phyloP scores from a whole-genome alignment of 2,113 vertebrate species.

The Hymenochirus boettgeri region DNA sequence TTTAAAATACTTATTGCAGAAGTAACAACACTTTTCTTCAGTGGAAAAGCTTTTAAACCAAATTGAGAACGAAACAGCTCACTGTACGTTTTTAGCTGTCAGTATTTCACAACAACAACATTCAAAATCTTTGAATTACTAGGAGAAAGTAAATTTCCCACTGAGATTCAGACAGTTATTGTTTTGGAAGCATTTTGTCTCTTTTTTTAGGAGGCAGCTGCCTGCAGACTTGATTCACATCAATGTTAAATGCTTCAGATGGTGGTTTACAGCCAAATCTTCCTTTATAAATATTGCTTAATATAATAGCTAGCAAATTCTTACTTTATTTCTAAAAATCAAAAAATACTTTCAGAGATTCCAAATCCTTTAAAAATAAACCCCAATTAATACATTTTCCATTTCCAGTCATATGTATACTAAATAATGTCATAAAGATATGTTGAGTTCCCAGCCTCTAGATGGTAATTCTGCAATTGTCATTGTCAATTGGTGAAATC shows the following conservation, averaged over 20 bases:
- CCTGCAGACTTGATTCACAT: conserved; percentile 29
- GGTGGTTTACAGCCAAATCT: too few species aligned
- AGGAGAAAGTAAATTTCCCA: conserved; percentile 37
- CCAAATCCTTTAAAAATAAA: too few species aligned
- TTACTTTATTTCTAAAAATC: too few species aligned
- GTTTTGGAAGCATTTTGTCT: conserved; percentile 36
- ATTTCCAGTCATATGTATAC: too few species aligned
- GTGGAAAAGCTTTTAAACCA: conserved; percentile 12
- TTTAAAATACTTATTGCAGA: conserved; percentile 1
- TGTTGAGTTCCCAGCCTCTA: too few species aligned
- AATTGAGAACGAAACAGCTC: conserved; percentile 17
- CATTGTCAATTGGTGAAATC: too few species aligned
- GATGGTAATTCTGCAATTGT: too few species aligned
- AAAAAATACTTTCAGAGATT: too few species aligned
- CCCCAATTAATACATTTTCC: too few species aligned
- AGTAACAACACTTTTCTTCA: conserved; percentile 6
- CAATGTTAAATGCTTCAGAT: conserved; percentile 22
- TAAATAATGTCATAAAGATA: too few species aligned
- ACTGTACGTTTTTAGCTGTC: conserved; percentile 33
- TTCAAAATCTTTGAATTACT: conserved; percentile 34
- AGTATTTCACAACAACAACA: conserved; percentile 34
- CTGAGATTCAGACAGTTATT: conserved; percentile 19
- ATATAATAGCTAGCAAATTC: too few species aligned
- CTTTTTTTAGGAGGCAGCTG: conserved; percentile 37
- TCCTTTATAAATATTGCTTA: too few species aligned